Evolutionary conservation across 2,888 invertebrate genomes (phyloP).

Genomic region (Brachyptera risi): DNA sequence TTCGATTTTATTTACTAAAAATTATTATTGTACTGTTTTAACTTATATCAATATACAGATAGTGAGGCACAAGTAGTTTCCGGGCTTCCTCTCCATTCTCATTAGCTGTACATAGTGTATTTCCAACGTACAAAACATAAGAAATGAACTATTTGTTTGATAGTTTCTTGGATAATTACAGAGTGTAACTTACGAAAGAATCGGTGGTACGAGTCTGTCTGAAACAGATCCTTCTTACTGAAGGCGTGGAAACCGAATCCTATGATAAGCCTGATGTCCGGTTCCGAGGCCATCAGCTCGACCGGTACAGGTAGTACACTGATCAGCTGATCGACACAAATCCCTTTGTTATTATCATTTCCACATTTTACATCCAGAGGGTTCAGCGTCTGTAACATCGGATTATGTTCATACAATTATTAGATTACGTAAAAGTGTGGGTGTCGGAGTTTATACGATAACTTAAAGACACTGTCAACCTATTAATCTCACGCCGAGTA

Average conservation of each 20-base stretch:
- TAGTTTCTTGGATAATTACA: too few relatives aligned
- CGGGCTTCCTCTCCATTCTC: too few relatives aligned
- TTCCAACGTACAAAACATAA: neutral
- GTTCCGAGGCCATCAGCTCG: constrained; percentile 3
- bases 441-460: too few relatives aligned
- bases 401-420: too few relatives aligned
- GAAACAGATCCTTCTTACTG: neutral
- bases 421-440: too few relatives aligned
- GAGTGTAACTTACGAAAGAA: constrained; percentile 22
- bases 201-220: constrained; percentile 13
- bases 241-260: constrained; percentile 12
- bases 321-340: constrained; percentile 28
- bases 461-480: too few relatives aligned
- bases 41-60: too few relatives aligned
- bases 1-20: too few relatives aligned
- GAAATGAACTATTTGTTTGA: neutral
- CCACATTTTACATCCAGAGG: constrained; percentile 29
- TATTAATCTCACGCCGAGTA: too few relatives aligned
- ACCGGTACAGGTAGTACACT: constrained; percentile 18
- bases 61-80: too few relatives aligned
- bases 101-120: too few relatives aligned
- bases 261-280: neutral
- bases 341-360: constrained; percentile 21
- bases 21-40: too few relatives aligned
- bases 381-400: constrained; percentile 25